Percentiles rank a stretch among this genome's conserved stretches.
Conservation (phyloP, 2,888 invertebrate genomes). For the Diloba caeruleocephala region DNA sequence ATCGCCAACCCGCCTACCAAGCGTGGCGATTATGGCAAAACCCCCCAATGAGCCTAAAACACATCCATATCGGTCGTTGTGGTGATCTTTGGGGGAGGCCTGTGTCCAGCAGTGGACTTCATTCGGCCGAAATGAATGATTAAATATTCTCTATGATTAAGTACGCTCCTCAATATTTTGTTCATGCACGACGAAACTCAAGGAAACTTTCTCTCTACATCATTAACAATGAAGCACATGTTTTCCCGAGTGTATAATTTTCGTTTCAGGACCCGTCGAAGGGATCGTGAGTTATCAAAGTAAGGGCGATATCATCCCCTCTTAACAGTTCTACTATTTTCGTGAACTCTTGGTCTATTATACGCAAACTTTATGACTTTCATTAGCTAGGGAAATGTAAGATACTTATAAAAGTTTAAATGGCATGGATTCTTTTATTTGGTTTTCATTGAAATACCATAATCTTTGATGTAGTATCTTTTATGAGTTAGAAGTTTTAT, state of each 20-base stretch:
- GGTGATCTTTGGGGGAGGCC: no score
- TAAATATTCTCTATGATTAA: slow-evolving; percentile 24
- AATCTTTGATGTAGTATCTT: slow-evolving; percentile 27
- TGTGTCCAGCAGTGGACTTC: no score
- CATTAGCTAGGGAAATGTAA: slow-evolving; percentile 15
- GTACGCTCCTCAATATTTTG: slow-evolving; percentile 36
- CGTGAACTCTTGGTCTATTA: slow-evolving; percentile 40
- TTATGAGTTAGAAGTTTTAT: slow-evolving; percentile 32
- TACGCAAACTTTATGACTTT: slow-evolving; percentile 46
- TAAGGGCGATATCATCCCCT: slow-evolving; percentile 56
- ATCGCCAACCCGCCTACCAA: no score
- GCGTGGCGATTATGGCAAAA: no score
- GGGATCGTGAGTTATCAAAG: slow-evolving; percentile 59
- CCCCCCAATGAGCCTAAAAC: no score
- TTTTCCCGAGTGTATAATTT: slow-evolving; percentile 56
- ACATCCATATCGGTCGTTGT: no score
- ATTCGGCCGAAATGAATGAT: no score
- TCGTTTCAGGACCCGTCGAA: slow-evolving; percentile 53
- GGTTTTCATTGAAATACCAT: slow-evolving; percentile 20
- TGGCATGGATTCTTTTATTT: slow-evolving; percentile 15
- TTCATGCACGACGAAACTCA: slow-evolving; percentile 32
- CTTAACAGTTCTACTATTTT: slow-evolving; percentile 40
- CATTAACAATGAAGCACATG: slow-evolving; percentile 48
- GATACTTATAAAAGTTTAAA: slow-evolving; percentile 19
- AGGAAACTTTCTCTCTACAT: slow-evolving; percentile 36